Evolutionary conservation across 2,113 vertebrate species (phyloP).

Genomic region (Tragulus kanchil): DNA sequence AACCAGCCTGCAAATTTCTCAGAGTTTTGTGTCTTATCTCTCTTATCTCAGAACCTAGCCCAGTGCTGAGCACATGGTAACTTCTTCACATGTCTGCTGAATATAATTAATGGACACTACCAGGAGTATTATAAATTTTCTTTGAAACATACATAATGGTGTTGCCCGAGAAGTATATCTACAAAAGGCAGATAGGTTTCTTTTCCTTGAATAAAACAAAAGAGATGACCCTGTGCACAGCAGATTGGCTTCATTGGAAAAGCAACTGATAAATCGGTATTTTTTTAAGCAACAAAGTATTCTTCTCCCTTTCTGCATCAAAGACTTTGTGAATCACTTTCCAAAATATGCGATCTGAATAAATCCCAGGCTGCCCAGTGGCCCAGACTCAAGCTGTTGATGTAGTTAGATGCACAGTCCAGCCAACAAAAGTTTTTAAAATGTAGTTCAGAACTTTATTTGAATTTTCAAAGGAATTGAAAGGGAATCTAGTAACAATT

Average conservation of each 20-base stretch:
- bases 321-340: conserved; percentile 42
- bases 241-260: background rate
- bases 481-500: background rate
- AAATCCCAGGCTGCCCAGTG: background rate
- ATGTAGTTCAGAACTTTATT: background rate
- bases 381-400: background rate
- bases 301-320: conserved; percentile 19
- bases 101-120: conserved; percentile 21
- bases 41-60: background rate
- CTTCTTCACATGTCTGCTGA: background rate
- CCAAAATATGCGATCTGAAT: conserved; percentile 22
- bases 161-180: background rate
- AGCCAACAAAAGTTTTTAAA: background rate
- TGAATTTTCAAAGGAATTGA: conserved; percentile 17
- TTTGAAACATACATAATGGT: background rate
- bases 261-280: background rate
- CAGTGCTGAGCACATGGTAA: background rate
- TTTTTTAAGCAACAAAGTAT: conserved; percentile 22
- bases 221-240: background rate
- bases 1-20: background rate
- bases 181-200: conserved; percentile 27
- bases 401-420: background rate
- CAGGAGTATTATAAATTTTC: conserved; percentile 1
- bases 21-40: background rate
- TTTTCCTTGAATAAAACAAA: conserved; percentile 1